phyloP scores from a whole-genome alignment of 2,888 invertebrate genomes.

The Tortrix viridana region DNA sequence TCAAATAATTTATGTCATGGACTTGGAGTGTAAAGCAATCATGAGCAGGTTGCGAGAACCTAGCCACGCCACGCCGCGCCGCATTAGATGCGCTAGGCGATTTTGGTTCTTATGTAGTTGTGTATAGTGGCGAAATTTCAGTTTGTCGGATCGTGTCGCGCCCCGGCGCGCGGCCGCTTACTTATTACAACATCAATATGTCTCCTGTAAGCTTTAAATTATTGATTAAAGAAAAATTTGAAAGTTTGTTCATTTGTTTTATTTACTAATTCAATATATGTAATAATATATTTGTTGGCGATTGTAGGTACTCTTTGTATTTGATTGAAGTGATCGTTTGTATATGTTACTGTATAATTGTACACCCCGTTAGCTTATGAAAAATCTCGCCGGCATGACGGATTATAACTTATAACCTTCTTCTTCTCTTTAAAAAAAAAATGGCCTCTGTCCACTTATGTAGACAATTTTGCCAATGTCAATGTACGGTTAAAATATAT shows the following conservation, averaged over 20 bases:
- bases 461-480: too few relatives aligned
- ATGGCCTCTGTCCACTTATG: too few relatives aligned
- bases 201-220: conserved; percentile 83
- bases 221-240: conserved; percentile 81
- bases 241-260: conserved; percentile 69
- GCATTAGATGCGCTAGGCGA: conserved; percentile 41
- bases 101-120: conserved; percentile 52
- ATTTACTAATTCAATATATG: conserved; percentile 46
- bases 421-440: too few relatives aligned
- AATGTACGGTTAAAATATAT: too few relatives aligned
- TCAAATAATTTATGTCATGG: conserved; percentile 20
- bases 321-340: too few relatives aligned
- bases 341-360: too few relatives aligned
- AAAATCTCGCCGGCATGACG: too few relatives aligned
- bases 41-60: conserved; percentile 24
- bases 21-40: conserved; percentile 37
- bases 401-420: too few relatives aligned
- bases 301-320: not conserved
- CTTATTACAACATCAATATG: conserved; percentile 66
- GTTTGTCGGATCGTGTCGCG: conserved; percentile 49
- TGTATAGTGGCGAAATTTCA: conserved; percentile 63
- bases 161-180: conserved; percentile 48
- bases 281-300: not conserved
- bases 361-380: too few relatives aligned
- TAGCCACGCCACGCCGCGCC: not conserved